These are phyloP conservation scores for Leptatherina wallacei DNA, from an alignment of 2,797 vertebrate species.

Conservation along the genomic window DNA sequence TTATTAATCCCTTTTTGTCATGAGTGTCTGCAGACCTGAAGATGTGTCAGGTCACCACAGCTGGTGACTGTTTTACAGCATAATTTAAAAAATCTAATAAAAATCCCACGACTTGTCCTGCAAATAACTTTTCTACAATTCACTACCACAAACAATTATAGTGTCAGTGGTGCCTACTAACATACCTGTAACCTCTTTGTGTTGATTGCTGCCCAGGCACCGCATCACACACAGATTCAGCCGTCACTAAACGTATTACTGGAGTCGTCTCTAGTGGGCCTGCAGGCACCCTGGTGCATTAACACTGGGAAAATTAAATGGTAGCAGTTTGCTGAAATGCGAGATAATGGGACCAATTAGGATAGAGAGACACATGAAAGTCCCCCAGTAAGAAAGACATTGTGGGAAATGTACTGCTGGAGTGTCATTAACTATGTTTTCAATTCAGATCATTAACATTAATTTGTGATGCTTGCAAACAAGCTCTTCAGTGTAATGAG, in stretches of 20 bases:
- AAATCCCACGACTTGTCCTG: not conserved
- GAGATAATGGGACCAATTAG: slow-evolving; percentile 56
- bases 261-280: slow-evolving; percentile 43
- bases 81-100: too few species aligned
- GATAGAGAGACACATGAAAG: slow-evolving; percentile 27
- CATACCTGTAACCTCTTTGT: slow-evolving; percentile 12
- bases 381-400: slow-evolving; percentile 15
- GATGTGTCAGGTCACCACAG: not conserved
- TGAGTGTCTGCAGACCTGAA: not conserved
- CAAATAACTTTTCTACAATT: slow-evolving; percentile 6
- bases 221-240: slow-evolving; percentile 24
- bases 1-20: not conserved
- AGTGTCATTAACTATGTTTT: slow-evolving; percentile 56
- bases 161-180: slow-evolving; percentile 12
- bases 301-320: slow-evolving; percentile 48
- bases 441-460: slow-evolving; percentile 46
- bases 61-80: too few species aligned
- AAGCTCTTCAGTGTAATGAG: slow-evolving; percentile 42
- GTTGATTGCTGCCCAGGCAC: slow-evolving; percentile 37
- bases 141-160: slow-evolving; percentile 18
- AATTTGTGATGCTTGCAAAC: slow-evolving; percentile 55
- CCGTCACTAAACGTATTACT: slow-evolving; percentile 46
- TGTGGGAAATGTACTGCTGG: slow-evolving; percentile 33
- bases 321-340: slow-evolving; percentile 48
- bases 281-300: slow-evolving; percentile 42